Evolutionary conservation across 2,888 invertebrate genomes (phyloP), one percentile per base, ranked within the genome.

Genomic region (Pimpla rufipes): DNA sequence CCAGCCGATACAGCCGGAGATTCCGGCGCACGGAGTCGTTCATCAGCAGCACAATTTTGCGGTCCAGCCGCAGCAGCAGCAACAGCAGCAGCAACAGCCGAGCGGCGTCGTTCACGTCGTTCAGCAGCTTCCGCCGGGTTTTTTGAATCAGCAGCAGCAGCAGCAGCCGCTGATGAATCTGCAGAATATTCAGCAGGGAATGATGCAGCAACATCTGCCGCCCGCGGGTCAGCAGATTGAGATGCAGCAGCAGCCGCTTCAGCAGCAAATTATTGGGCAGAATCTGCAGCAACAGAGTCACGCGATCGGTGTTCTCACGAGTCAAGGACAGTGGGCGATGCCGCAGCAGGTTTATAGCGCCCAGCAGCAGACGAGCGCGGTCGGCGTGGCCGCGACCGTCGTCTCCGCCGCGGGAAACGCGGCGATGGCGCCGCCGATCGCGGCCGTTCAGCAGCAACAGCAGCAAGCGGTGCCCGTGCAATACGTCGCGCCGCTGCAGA

Each of bases 1-100:
- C 77, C 93, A 93, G 79, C 92, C 92, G 5, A 91, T 92, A 77
- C 90, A 91, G 74, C 92, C 93, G 3, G 93, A 93, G 85, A 83
- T 86, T 47, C 78, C 7, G 42, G 55, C n/a, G 68, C 29, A 29
- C 5, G 29, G 3, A 5, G 5, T 29, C 29, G 29, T 50, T 47
- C 70, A 75, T 29, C 75, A 79, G 7, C 73, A 74, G 52, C 81
- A 78, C n/a, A n/a, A n/a, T n/a, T n/a, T n/a, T n/a, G n/a, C n/a
- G n/a, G n/a, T n/a, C n/a, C n/a, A n/a, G n/a, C n/a, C n/a, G n/a
- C n/a, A n/a, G n/a, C 11, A 40, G 8, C 2, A 37, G n/a, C 74
- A 71, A 16, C 86, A 81, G 21, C 80, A 35, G 37, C 68, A 74
- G 52, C 62, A 64, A 37, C 81, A 68, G 50, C 66, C 23, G 47